Percentiles rank a stretch among this genome's conserved stretches.
These are phyloP conservation scores for Allobates femoralis DNA, from an alignment of 2,797 vertebrate species.

Conservation along the genomic window DNA sequence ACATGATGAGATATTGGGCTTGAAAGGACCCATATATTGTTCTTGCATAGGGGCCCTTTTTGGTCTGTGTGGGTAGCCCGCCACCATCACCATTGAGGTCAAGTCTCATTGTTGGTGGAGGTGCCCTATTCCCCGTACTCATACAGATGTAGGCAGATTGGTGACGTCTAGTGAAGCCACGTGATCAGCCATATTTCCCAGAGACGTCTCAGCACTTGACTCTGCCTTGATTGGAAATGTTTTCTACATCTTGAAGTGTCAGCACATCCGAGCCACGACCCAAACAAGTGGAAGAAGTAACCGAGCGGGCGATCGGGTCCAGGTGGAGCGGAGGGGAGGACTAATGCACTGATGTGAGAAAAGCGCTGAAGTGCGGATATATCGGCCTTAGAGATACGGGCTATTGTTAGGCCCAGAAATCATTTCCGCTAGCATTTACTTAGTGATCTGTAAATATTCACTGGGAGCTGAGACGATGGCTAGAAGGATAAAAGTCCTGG, in stretches of 20 bases:
- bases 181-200: not conserved
- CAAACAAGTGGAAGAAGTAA: conserved; percentile 23
- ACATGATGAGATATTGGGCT: no score
- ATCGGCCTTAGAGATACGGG: conserved; percentile 13
- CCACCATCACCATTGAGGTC: no score
- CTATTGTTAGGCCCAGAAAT: conserved; percentile 48
- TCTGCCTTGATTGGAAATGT: not conserved
- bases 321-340: conserved; percentile 44
- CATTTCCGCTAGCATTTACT: conserved; percentile 45
- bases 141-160: no score
- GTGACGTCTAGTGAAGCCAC: no score
- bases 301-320: conserved; percentile 43
- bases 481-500: not conserved
- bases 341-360: conserved; percentile 57
- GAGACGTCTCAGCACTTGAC: not conserved
- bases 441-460: conserved; percentile 45
- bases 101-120: no score
- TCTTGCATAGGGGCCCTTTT: no score
- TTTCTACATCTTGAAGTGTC: not conserved
- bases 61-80: no score
- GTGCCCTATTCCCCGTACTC: no score
- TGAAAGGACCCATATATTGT: no score
- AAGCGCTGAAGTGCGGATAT: conserved; percentile 1
- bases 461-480: not conserved
- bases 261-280: not conserved